Evolutionary conservation across 2,797 vertebrate genomes (phyloP).

Genomic region (Peromyscus attwateri): DNA sequence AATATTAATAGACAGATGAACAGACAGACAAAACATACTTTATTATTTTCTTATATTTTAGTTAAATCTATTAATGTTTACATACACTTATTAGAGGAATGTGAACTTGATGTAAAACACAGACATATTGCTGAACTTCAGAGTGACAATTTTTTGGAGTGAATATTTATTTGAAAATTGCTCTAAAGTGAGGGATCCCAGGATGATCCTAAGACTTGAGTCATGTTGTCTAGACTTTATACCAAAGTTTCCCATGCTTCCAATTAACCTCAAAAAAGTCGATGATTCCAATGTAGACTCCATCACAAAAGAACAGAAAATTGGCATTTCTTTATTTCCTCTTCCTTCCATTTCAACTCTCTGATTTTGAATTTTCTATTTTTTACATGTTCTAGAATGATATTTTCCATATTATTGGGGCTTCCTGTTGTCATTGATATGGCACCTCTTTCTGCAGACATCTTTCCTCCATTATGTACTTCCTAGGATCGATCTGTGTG

Average conservation of each 20-base stretch:
- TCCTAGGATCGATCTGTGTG: not conserved
- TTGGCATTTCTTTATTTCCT: not conserved
- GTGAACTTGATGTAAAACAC: not conserved
- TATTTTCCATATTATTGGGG: not conserved
- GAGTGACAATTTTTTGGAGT: not conserved
- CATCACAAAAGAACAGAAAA: not conserved
- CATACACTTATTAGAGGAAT: not conserved
- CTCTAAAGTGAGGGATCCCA: not conserved
- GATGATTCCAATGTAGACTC: not conserved
- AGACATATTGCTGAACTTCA: not conserved
- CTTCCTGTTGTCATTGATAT: not conserved
- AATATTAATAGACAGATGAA: not conserved
- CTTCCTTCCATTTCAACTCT: not conserved
- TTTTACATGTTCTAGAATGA: not conserved
- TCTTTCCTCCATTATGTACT: not conserved
- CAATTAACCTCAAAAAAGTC: not conserved
- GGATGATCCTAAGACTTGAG: not conserved
- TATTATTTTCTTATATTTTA: conserved; percentile 1
- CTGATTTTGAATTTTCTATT: not conserved
- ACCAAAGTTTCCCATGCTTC: not conserved
- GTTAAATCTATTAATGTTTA: not conserved
- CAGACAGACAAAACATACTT: not conserved
- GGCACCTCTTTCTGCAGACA: not conserved
- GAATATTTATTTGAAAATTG: not conserved
- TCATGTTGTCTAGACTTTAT: not conserved